A percentile compares a stretch with the other conserved stretches of the same genome.
phyloP scores from a whole-genome alignment of 2,797 vertebrate genomes.

The Sebastes nivosus region DNA sequence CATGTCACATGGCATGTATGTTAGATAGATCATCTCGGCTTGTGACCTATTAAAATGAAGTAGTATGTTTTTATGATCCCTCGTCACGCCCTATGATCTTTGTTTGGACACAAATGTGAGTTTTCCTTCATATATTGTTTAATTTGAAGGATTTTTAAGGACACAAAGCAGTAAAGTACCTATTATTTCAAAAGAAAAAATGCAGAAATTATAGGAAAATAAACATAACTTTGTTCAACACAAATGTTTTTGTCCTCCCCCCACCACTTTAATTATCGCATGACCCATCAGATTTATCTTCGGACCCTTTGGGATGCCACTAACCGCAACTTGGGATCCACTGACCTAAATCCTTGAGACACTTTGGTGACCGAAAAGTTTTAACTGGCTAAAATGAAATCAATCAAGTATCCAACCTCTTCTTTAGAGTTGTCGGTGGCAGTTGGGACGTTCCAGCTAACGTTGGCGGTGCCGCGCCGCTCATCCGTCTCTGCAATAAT shows the following conservation, averaged over 20 bases:
- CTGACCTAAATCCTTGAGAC: neutral
- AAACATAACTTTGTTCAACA: no score
- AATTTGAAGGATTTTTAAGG: neutral
- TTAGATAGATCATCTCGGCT: no score
- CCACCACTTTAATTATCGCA: neutral
- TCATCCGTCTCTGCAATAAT: conserved; percentile 87
- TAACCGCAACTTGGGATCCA: neutral
- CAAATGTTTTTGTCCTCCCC: neutral
- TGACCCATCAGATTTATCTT: no score
- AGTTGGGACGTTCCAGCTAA: conserved; percentile 88
- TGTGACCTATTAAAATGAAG: no score
- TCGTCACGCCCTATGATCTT: no score
- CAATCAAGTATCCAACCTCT: conserved; percentile 79
- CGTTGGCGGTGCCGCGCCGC: conserved; percentile 88
- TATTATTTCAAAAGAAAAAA: neutral
- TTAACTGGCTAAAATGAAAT: no score
- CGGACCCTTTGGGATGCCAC: neutral
- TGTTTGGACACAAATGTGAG: neutral
- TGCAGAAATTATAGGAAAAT: no score
- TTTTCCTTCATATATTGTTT: neutral
- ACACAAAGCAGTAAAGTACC: neutral
- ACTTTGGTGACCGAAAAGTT: neutral
- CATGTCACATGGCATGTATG: no score
- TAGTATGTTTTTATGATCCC: no score
- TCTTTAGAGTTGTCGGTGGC: conserved; percentile 91